Evolutionary conservation across 1,140 invertebrate genomes (phyloP).

Genomic region (Bombus difficillimus): DNA sequence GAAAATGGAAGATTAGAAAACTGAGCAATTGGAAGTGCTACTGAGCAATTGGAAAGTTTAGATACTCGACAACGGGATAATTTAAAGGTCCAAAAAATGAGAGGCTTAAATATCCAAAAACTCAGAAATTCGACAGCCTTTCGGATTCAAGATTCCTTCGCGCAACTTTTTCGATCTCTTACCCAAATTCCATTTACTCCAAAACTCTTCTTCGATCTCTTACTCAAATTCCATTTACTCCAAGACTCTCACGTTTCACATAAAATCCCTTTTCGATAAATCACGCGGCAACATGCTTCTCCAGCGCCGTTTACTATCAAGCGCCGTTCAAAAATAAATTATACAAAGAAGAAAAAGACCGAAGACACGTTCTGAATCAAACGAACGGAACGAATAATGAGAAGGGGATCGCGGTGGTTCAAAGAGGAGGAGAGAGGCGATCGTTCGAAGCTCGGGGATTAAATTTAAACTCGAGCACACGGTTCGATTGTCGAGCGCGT

Average conservation of each 20-base stretch:
- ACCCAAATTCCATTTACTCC: not conserved
- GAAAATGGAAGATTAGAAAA: not conserved
- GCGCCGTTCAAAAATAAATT: not conserved
- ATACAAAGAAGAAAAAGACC: not conserved
- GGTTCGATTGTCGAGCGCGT: conserved; percentile 23
- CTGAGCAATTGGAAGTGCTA: not conserved
- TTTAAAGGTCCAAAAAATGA: not conserved
- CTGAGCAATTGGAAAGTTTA: not conserved
- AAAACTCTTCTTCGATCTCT: not conserved
- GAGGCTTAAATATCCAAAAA: not conserved
- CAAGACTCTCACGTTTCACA: not conserved
- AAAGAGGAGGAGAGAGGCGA: not conserved
- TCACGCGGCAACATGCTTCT: not conserved
- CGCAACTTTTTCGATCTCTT: not conserved
- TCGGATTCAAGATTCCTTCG: too few relatives aligned
- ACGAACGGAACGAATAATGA: not conserved
- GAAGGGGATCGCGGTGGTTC: not conserved
- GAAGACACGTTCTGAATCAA: not conserved
- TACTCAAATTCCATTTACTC: not conserved
- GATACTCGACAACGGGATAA: not conserved
- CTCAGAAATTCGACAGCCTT: not conserved
- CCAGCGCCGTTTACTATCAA: too few relatives aligned
- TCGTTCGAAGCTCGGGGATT: not conserved
- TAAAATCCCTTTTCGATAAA: not conserved
- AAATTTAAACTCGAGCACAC: conserved; percentile 33